Percentiles rank a stretch among this genome's conserved stretches.
Conservation (phyloP, 2,888 invertebrate genomes). For the Agriopis leucophaearia region DNA sequence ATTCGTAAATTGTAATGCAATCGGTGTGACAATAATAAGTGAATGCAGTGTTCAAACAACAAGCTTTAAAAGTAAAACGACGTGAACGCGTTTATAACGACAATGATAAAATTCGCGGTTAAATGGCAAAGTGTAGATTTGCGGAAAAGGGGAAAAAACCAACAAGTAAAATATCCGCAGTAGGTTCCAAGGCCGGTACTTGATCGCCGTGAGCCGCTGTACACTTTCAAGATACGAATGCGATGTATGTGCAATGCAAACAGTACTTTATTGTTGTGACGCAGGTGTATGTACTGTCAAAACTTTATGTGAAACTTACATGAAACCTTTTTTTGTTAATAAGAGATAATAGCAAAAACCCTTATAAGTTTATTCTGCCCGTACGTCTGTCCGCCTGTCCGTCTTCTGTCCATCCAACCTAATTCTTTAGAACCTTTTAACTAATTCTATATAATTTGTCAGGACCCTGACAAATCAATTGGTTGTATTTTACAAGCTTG, state of each 20-base stretch:
- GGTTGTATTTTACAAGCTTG: not conserved
- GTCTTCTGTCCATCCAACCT: too few relatives aligned
- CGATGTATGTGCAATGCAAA: conserved; percentile 60
- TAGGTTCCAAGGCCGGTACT: conserved; percentile 77
- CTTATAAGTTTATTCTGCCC: too few relatives aligned
- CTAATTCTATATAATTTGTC: too few relatives aligned
- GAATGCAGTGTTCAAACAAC: conserved; percentile 7
- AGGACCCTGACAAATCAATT: not conserved
- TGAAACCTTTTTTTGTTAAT: not conserved
- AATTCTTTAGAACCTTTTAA: too few relatives aligned
- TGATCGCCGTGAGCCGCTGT: conserved; percentile 76
- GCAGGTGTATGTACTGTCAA: conserved; percentile 19
- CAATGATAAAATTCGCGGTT: conserved; percentile 50
- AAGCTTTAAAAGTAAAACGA: conserved; percentile 39
- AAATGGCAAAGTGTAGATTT: conserved; percentile 64
- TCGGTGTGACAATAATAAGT: not conserved
- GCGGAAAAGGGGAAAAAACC: conserved; percentile 77
- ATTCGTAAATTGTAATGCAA: not conserved
- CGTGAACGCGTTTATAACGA: conserved; percentile 49
- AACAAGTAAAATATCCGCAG: conserved; percentile 77
- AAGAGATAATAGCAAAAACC: too few relatives aligned
- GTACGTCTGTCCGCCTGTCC: too few relatives aligned
- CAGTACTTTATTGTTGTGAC: conserved; percentile 53
- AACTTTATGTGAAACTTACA: conserved; percentile 5
- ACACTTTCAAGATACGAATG: conserved; percentile 73